Percentiles rank a stretch among this genome's conserved stretches.
Conservation (phyloP, 2,113 vertebrate genomes). For the Python bivittatus region DNA sequence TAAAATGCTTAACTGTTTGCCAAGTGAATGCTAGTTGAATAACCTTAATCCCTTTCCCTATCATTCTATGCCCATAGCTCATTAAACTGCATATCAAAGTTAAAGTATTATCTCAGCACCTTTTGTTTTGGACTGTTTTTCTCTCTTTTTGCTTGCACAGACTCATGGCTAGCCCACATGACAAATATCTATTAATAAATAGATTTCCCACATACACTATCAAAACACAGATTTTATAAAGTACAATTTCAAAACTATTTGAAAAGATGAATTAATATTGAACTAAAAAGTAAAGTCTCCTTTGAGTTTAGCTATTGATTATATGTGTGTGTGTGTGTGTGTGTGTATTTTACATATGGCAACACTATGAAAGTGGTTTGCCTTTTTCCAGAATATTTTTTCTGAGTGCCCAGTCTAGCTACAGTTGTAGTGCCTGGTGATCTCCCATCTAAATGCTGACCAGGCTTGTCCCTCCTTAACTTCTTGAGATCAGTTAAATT, state of each 20-base stretch:
- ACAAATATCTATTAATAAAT: neutral
- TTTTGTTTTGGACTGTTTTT: neutral
- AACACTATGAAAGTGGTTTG: neutral
- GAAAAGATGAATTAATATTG: neutral
- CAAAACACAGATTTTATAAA: neutral
- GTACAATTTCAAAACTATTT: neutral
- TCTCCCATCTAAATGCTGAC: neutral
- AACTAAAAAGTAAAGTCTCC: neutral
- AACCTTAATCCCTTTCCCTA: neutral
- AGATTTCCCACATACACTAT: neutral
- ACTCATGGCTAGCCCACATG: neutral
- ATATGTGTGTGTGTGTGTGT: neutral
- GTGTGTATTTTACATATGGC: neutral
- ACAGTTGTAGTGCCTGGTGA: neutral
- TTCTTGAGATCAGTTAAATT: neutral
- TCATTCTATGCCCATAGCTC: neutral
- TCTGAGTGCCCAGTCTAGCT: neutral
- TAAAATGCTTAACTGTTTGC: too few species aligned
- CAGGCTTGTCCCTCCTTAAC: neutral
- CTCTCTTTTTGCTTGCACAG: neutral
- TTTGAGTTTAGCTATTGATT: neutral
- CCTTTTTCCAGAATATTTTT: neutral
- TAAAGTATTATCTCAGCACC: neutral
- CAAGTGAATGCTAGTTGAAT: neutral
- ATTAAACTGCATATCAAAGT: neutral